Base-by-base conservation (phyloP, 2,888 invertebrate genomes). In the Atethmia centrago region DNA sequence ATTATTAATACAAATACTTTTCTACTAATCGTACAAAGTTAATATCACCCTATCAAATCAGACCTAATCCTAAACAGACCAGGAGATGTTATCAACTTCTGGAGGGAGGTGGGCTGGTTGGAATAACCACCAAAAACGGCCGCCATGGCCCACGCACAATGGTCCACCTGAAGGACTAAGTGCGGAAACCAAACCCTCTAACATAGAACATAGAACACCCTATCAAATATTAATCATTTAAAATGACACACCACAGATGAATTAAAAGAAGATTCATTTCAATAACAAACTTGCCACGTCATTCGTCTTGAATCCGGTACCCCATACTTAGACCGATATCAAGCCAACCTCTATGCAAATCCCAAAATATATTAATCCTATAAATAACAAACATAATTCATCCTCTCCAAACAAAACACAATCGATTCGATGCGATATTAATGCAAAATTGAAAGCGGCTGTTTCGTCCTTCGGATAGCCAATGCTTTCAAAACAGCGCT, bases 381-480 rank as follows among this genome's bases (percentile, higher is more conserved):
- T 85, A 76, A 81, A 76, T 79, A 79, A 76, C 74, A 58, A 74
- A 71, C 79, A 78, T 84, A 73, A 84, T 76, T 84, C 82, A 82
- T 84, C 66, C 71, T 62, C 64, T 69, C 25, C 65, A 82, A 84
- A 85, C 77, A 79, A 82, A 80, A 85, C 74, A 79, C 78, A 84
- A 76, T 74, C 78, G 87, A 77, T 79, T 42, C 71, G 59, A 85
- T 87, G 64, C 77, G 87, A 88, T 90, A 91, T 91, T 90, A 89
- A 89, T 90, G 89, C 86, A 87, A 88, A 90, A 91, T 91, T 91
- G 89, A 89, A 89, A 90, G 87, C 88, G 85, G 85, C 81, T 90
- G 88, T 90, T 89, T 88, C 89, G 89, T 89, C 88, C 88, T 87
- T 84, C 64, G 63, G 65, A 85, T 88, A 87, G 91, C 90, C 87